Percentiles rank a stretch among this genome's conserved stretches.
These are phyloP conservation scores for Apodemus speciosus DNA, from an alignment of 2,113 vertebrate genomes.

Conservation along the genomic window DNA sequence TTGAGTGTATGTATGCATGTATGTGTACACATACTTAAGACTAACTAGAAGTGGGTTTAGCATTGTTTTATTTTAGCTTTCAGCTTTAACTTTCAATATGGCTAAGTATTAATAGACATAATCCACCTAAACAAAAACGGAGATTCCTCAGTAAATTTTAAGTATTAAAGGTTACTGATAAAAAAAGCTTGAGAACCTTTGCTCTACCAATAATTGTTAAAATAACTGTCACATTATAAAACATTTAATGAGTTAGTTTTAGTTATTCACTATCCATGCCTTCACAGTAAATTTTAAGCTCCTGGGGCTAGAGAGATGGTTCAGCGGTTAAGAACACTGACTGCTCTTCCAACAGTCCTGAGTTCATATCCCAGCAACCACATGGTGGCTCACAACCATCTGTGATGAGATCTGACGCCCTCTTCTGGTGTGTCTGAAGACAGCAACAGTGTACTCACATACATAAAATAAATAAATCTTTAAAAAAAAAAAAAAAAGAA, in stretches of 20 bases:
- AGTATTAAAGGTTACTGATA: neutral
- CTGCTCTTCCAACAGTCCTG: no score
- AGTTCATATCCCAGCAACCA: no score
- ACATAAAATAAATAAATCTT: no score
- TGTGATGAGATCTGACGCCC: no score
- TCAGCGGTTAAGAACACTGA: no score
- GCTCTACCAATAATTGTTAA: constrained; percentile 1
- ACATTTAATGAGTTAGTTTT: constrained; percentile 6
- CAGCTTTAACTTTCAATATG: neutral
- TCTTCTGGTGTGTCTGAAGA: no score
- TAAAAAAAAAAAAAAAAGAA: no score
- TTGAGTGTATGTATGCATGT: neutral
- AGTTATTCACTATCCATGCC: neutral
- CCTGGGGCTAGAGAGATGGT: neutral
- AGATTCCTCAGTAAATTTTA: constrained; percentile 5
- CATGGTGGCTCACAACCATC: no score
- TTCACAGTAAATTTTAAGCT: neutral
- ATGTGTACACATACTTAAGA: neutral
- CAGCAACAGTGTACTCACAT: no score
- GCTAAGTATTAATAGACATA: neutral
- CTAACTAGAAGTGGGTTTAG: neutral
- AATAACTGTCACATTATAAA: constrained; percentile 7
- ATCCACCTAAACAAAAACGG: neutral
- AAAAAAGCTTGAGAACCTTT: constrained; percentile 29
- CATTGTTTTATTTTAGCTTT: neutral